These are phyloP conservation scores for Zalophus californianus DNA, from an alignment of 2,797 vertebrate genomes.

Conservation along the genomic window DNA sequence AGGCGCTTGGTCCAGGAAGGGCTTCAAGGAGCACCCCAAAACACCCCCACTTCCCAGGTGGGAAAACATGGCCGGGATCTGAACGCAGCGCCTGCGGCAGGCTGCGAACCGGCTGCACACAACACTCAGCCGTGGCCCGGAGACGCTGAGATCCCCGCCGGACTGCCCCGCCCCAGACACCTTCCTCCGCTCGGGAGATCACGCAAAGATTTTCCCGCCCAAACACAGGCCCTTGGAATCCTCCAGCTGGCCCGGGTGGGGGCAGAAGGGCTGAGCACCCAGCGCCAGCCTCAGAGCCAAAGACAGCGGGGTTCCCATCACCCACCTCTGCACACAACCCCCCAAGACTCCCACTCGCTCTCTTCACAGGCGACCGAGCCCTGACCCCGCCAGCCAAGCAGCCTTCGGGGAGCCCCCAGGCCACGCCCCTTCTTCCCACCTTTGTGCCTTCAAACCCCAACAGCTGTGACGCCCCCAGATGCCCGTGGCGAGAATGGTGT, in stretches of 20 bases:
- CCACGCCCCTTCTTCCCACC: neutral
- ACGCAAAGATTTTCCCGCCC: fast-evolving
- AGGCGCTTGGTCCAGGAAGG: neutral
- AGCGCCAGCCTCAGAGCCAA: neutral
- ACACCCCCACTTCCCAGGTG: neutral
- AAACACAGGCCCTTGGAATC: neutral
- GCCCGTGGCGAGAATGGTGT: neutral
- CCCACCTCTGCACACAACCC: neutral
- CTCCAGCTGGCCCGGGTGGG: neutral
- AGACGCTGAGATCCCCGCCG: neutral
- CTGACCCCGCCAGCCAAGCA: neutral
- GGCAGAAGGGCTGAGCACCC: neutral
- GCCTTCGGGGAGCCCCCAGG: neutral
- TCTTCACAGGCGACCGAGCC: neutral
- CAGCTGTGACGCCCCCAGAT: neutral
- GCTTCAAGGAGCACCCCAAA: neutral
- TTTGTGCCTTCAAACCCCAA: neutral
- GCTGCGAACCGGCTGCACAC: neutral
- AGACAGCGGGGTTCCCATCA: fast-evolving
- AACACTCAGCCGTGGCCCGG: fast-evolving
- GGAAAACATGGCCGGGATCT: neutral
- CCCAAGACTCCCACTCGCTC: neutral
- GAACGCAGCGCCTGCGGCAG: neutral
- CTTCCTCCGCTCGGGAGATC: neutral
- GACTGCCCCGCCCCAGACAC: neutral